Evolutionary conservation across 2,113 vertebrate genomes (phyloP), one percentile per base, ranked within the genome.

Genomic region (Motacilla tschutschensis): DNA sequence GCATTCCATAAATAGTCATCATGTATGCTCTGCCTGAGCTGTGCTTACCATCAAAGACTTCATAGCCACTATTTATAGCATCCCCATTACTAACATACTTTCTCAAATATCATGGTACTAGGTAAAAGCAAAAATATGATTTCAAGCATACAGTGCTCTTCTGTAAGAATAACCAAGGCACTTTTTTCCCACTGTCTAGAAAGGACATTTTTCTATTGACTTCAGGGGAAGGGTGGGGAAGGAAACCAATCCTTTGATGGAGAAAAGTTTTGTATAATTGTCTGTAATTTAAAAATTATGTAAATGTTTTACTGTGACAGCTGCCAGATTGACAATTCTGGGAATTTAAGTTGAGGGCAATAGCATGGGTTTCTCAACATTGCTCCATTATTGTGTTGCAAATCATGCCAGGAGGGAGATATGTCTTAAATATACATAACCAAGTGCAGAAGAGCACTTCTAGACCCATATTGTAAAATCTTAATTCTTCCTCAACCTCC

Each of bases 291-390:
- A 83, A 94, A 92, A 95, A 92, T 92, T 81, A 83, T 87, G 80
- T 88, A 92, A 85, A 89, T 84, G 21, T 57, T 92, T 66, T 78
- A 41, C 81, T 88, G 63, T 66, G 75, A 82, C 64, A 82, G 72
- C 64, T 88, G 89, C 72, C 83, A 79, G 78, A 94, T 76, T 93
- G 88, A 91, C 90, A 93, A 92, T 91, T 79, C 92, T 91, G 93
- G 75, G 81, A 91, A 95, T 91, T 81, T 73, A 92, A 93, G 51
- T 63, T 26, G 16, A 82, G 44, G 79, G 90, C 59, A 88, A 89
- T 55, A 82, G 47, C 9, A 2, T 55, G 81, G 31, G 40, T 93
- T 93, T 91, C 88, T 83, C 90, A 92, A 79, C 48, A 73, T 63
- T 74, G 36, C 81, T 84, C 33, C 36, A 28, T 92, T 89, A 92